These are phyloP conservation scores for Crotophaga sulcirostris DNA, from an alignment of 2,113 vertebrate species.

Conservation along the genomic window DNA sequence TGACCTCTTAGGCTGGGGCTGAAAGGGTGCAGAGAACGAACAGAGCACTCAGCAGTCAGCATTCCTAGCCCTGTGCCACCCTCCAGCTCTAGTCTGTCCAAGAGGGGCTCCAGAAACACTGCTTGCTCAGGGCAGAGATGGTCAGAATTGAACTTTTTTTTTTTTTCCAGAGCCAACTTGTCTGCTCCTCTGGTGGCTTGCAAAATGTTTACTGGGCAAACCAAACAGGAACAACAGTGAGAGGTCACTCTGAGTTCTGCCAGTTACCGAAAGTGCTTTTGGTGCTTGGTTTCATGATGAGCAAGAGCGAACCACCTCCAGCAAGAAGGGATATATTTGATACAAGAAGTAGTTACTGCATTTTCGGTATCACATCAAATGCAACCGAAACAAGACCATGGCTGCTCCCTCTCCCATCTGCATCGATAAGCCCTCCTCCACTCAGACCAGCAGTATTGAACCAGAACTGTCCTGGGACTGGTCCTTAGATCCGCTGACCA, in stretches of 20 bases:
- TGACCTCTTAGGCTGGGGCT: not conserved
- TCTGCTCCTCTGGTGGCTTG: not conserved
- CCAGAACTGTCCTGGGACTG: accelerated
- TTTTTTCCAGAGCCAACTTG: not conserved
- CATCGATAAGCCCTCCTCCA: not conserved
- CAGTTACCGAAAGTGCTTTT: not conserved
- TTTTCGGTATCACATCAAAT: too few relatives aligned
- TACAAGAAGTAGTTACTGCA: too few relatives aligned
- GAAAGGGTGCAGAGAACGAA: not conserved
- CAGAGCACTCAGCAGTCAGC: accelerated
- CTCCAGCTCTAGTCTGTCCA: not conserved
- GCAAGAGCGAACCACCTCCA: not conserved
- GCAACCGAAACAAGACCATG: not conserved
- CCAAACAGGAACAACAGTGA: not conserved
- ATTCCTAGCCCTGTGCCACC: accelerated
- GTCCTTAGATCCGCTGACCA: accelerated
- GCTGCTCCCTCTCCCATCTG: not conserved
- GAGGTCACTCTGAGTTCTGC: not conserved
- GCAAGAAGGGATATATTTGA: too few relatives aligned
- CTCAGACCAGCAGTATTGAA: not conserved
- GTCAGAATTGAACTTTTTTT: not conserved
- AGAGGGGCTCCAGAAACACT: not conserved
- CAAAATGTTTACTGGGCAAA: not conserved
- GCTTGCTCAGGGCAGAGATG: accelerated
- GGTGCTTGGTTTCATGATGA: not conserved